Percentiles rank a stretch among this genome's conserved stretches.
Evolutionary conservation across 1,140 invertebrate species (phyloP).

Genomic region (Theocolax elegans): DNA sequence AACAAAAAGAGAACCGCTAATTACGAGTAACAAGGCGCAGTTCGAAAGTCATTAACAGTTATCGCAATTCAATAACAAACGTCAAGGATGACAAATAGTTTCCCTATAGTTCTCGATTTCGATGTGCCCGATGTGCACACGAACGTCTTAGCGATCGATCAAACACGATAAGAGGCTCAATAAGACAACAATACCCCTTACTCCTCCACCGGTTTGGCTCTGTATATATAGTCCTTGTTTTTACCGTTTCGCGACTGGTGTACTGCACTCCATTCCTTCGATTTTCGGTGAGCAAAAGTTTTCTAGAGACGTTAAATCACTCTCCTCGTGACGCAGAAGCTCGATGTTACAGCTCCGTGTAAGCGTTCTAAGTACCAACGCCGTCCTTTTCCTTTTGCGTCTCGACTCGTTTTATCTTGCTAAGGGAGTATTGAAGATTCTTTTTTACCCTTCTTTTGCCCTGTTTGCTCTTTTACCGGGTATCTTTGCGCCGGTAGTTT

Average conservation of each 20-base stretch:
- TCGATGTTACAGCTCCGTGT: not conserved
- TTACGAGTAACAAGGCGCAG: too few species aligned
- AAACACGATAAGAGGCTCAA: not conserved
- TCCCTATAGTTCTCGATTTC: too few species aligned
- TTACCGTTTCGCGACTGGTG: not conserved
- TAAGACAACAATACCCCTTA: not conserved
- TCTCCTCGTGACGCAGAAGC: not conserved
- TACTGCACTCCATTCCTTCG: not conserved
- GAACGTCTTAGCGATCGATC: too few species aligned
- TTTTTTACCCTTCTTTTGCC: too few species aligned
- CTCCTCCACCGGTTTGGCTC: too few species aligned
- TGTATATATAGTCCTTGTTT: too few species aligned
- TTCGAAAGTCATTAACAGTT: too few species aligned
- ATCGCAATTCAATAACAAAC: not conserved
- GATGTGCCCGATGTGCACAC: too few species aligned
- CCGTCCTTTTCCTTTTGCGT: not conserved
- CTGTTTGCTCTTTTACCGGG: too few species aligned
- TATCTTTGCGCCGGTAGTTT: too few species aligned
- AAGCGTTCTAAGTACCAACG: conserved; percentile 16
- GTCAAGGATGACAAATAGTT: not conserved
- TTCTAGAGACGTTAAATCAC: conserved; percentile 13
- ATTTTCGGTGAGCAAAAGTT: not conserved
- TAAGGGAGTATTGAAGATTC: too few species aligned
- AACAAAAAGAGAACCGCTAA: too few species aligned
- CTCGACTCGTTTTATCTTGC: not conserved